Conservation (phyloP, 2,888 invertebrate species). For the Cylloceria caligata region DNA sequence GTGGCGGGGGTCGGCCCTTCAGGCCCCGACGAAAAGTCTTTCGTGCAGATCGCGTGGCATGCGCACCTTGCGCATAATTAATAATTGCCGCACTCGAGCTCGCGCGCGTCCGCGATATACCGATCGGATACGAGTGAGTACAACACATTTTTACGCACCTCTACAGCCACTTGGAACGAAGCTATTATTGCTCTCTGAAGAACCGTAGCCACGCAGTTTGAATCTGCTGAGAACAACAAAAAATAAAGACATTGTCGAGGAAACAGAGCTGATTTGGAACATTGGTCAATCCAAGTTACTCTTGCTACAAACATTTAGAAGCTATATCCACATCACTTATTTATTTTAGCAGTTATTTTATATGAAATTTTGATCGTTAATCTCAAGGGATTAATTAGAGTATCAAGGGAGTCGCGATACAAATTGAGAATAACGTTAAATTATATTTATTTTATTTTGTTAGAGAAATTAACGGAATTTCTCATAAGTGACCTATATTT, state of each 20-base stretch:
- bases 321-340: not conserved
- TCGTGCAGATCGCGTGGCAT: constrained; percentile 72
- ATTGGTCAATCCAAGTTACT: not conserved
- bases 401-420: no score
- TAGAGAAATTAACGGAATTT: not conserved
- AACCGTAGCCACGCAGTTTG: not conserved
- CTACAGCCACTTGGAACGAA: constrained; percentile 1
- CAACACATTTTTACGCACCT: constrained; percentile 54
- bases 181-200: constrained; percentile 1
- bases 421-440: not conserved
- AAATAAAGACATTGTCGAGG: not conserved
- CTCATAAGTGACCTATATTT: no score
- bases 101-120: constrained; percentile 44
- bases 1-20: constrained; percentile 56
- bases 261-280: not conserved
- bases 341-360: no score
- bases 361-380: no score
- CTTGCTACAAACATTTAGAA: not conserved
- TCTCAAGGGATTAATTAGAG: no score
- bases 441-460: not conserved
- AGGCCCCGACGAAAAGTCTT: constrained; percentile 67
- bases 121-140: constrained; percentile 32
- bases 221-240: not conserved
- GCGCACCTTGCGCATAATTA: constrained; percentile 75
- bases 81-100: constrained; percentile 68